Conservation (phyloP, 2,113 vertebrate species). For the Rafetus swinhoei region DNA sequence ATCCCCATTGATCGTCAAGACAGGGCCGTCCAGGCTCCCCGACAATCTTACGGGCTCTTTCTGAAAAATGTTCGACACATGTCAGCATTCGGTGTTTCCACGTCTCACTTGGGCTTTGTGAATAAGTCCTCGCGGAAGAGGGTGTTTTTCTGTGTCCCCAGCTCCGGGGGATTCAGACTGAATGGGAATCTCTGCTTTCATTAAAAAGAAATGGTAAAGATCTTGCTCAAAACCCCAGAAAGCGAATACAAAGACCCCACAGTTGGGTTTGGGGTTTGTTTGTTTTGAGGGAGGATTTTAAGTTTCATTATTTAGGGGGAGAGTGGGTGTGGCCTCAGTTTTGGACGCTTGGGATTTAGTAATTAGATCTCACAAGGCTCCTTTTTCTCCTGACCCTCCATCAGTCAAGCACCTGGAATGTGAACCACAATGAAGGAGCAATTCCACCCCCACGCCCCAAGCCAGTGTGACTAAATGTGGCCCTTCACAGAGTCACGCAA, state of each 20-base stretch:
- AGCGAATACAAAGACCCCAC: background rate
- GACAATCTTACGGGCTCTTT: background rate
- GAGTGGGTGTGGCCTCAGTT: background rate
- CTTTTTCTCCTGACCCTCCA: rapidly evolving
- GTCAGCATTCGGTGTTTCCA: background rate
- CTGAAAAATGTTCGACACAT: background rate
- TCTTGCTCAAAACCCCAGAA: background rate
- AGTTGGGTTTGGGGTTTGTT: background rate
- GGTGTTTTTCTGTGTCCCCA: background rate
- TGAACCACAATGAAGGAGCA: background rate
- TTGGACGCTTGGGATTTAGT: rapidly evolving
- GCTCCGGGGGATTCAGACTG: background rate
- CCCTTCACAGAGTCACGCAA: too few species aligned
- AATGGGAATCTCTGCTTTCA: background rate
- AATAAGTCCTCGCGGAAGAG: background rate
- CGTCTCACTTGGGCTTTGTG: background rate
- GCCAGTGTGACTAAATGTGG: too few species aligned
- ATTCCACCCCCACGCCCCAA: background rate
- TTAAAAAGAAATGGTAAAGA: background rate
- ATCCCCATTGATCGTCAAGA: too few species aligned
- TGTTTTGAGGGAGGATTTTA: too few species aligned
- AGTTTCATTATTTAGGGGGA: background rate
- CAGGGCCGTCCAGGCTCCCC: background rate
- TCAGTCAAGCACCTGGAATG: rapidly evolving
- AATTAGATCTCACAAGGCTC: background rate